Base-by-base conservation (phyloP, 2,113 vertebrate species). In the Chroicocephalus ridibundus region DNA sequence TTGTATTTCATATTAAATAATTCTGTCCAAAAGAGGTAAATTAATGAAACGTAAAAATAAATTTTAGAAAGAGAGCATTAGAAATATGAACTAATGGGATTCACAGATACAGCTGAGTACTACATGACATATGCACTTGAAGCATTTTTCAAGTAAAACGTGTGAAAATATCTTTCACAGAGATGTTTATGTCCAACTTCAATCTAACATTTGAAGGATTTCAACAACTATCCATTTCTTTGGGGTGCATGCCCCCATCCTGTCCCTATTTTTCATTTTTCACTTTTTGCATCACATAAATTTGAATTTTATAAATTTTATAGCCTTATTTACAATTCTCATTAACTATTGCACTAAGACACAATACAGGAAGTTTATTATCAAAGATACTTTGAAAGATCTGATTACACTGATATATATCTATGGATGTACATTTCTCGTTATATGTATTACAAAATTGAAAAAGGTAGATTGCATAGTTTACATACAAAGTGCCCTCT, bases 401-500 rank as follows among this genome's bases (percentile, higher is more conserved):
- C 15, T 46, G 38, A 69, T 17, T 57, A 46, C 16, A 44, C 22
- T n/a, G 25, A 18, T 54, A 18, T 2, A 5, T 15, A 49, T 14
- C 18, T 32, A 4, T 10, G 17, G 38, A 52, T 13, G 16, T 27
- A 38, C 8, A 34, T n/a, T 78, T 78, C 27, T 24, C 0, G 0
- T 25, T 29, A 20, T 11, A 7, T 9, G 17, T 13, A 58, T 22
- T 16, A n/a, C 16, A 71, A 49, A 74, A 74, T 2, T 42, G 18
- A 60, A 6, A 66, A 27, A 75, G 38, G 6, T 1, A 54, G 36
- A 11, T 8, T 26, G 76, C 77, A 80, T 22, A 86, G 88, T 47
- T 95, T 77, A 91, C 58, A 78, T 44, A 24, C 8, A 62, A 97
- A 93, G 88, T 94, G 98, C 98, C 98, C 97, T 97, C 98, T 98